Evolutionary conservation across 2,797 vertebrate genomes (phyloP), one percentile per base, ranked within the genome.

Genomic region (Cetoscarus ocellatus): DNA sequence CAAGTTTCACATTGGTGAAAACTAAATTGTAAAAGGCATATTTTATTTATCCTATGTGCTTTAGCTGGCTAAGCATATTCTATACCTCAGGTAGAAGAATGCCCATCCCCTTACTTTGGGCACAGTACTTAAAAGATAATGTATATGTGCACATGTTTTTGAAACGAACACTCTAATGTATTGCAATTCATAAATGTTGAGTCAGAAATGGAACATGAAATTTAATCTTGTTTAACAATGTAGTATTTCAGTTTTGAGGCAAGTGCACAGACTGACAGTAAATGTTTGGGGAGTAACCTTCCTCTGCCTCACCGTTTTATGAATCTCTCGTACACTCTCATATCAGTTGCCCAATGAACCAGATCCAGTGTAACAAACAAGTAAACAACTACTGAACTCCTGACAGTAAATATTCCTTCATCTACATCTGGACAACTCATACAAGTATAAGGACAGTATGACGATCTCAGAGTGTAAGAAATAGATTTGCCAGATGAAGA

Each of bases 281-380:
- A 15, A 0, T 36, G 49, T 45, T 71, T 69, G 67, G 34, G 65
- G 62, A 55, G 36, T 34, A 54, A 53, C 44, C 11, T 49, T 62
- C 39, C 15, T 18, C 19, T 0, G 17, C 43, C 14, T 75, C 63
- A 44, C 43, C 44, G 49, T 27, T 55, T 54, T 40, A 60, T 47
- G 34, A 66, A 54, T 72, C 43, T 52, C 67, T 27, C 47, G 42
- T 54, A 61, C n/a, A 35, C 34, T 49, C 52, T 73, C 34, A 40
- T 77, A 69, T 86, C 71, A 76, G 70, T 50, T 84, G 61, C 75
- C 81, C 76, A 35, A 58, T 54, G 61, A 79, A 53, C 7, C 35
- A 45, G 8, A 44, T 74, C 40, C 70, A 83, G 62, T 75, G 58
- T 55, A 82, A 73, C 61, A 73, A 74, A 77, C 74, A 83, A 80